A percentile compares a stretch with the other conserved stretches of the same genome.
These are phyloP conservation scores for Gopherus evgoodei DNA, from an alignment of 2,113 vertebrate species.

Conservation along the genomic window DNA sequence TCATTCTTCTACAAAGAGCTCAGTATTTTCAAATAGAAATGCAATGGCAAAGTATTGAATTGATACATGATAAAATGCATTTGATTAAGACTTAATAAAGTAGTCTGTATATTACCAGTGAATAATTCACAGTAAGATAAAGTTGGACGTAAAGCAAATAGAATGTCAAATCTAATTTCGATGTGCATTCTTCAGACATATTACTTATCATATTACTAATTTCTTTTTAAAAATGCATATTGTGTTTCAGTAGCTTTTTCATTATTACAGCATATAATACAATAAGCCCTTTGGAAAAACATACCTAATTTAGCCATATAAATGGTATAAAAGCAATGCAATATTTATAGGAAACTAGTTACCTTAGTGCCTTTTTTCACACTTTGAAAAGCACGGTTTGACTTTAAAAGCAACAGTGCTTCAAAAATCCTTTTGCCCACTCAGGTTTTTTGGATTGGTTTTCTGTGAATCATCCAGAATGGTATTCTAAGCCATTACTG, in stretches of 20 bases:
- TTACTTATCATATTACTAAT: conserved; percentile 84
- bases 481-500: not conserved
- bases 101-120: conserved; percentile 86
- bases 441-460: not conserved
- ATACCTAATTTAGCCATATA: conserved; percentile 31
- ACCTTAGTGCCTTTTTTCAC: not conserved
- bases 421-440: conserved; percentile 2
- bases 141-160: conserved; percentile 93
- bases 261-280: conserved; percentile 58
- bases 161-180: conserved; percentile 92
- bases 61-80: conserved; percentile 81
- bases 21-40: conserved; percentile 76
- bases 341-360: not conserved
- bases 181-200: conserved; percentile 89
- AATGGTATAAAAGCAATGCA: conserved; percentile 28
- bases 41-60: conserved; percentile 75
- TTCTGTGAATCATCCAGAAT: not conserved
- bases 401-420: not conserved
- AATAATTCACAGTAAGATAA: conserved; percentile 91
- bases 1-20: conserved; percentile 69
- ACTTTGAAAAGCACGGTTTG: not conserved
- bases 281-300: conserved; percentile 56
- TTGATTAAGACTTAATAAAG: conserved; percentile 89
- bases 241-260: conserved; percentile 63
- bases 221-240: conserved; percentile 76